Evolutionary conservation across 1,140 invertebrate genomes (phyloP).

Genomic region (Drosophila truncata): DNA sequence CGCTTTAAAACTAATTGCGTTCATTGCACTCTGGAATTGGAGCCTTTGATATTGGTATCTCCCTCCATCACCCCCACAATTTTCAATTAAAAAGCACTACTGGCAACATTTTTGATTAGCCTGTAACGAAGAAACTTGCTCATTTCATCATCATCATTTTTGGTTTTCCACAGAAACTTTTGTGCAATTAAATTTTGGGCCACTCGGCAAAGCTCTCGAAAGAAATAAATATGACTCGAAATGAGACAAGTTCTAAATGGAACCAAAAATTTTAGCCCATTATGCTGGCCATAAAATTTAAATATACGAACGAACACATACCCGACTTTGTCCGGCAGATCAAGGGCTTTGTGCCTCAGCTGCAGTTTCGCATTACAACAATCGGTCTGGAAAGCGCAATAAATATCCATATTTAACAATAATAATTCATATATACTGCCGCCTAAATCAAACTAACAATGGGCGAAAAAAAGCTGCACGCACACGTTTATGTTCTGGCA

Average conservation of each 20-base stretch:
- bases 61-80: constrained; percentile 18
- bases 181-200: constrained; percentile 47
- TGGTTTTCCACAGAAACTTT: constrained; percentile 42
- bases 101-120: constrained; percentile 35
- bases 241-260: constrained; percentile 35
- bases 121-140: constrained; percentile 34
- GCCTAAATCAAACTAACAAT: constrained; percentile 74
- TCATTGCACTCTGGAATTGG: constrained; percentile 26
- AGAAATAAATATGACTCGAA: constrained; percentile 34
- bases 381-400: constrained; percentile 55
- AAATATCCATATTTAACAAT: constrained; percentile 82
- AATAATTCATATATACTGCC: constrained; percentile 77
- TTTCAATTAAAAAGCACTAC: constrained; percentile 69
- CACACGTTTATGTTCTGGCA: constrained; percentile 64
- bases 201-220: constrained; percentile 10
- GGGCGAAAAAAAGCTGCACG: constrained; percentile 33
- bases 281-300: constrained; percentile 39
- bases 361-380: constrained; percentile 44
- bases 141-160: constrained; percentile 35
- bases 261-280: constrained; percentile 20
- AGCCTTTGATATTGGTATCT: constrained; percentile 35
- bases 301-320: constrained; percentile 11
- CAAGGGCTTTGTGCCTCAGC: constrained; percentile 48
- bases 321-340: constrained; percentile 33
- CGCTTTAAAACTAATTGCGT: constrained; percentile 63